A percentile compares a stretch with the other conserved stretches of the same genome.
Evolutionary conservation across 1,140 invertebrate genomes (phyloP).

Genomic region (Eulimnadia texana): DNA sequence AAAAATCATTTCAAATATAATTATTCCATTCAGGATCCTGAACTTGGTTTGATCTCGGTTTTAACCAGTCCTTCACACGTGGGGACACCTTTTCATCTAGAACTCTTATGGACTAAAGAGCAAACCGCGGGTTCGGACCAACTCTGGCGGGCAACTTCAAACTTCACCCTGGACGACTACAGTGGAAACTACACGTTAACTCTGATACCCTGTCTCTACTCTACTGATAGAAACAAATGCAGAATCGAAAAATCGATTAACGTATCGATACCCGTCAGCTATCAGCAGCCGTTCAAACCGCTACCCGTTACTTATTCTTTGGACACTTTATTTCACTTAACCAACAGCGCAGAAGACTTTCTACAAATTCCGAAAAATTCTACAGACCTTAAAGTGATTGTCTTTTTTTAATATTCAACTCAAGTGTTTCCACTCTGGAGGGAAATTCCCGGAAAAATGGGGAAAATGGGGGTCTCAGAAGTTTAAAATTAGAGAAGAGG

Average conservation of each 20-base stretch:
- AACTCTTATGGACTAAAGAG: slow-evolving; percentile 31
- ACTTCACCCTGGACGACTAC: slow-evolving; percentile 31
- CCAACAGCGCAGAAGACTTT: slow-evolving; percentile 29
- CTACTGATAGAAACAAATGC: slow-evolving; percentile 22
- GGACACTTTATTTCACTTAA: slow-evolving; percentile 28
- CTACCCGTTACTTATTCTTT: slow-evolving; percentile 33
- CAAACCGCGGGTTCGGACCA: slow-evolving; percentile 35
- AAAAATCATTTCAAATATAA: too few relatives aligned
- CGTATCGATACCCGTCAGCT: slow-evolving; percentile 33
- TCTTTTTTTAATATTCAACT: not conserved
- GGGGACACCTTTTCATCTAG: slow-evolving; percentile 31
- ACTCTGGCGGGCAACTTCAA: slow-evolving; percentile 33
- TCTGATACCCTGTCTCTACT: slow-evolving; percentile 30
- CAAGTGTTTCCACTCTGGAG: not conserved
- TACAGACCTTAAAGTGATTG: slow-evolving; percentile 4
- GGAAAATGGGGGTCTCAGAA: too few relatives aligned
- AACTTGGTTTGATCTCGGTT: too few relatives aligned
- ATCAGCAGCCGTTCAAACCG: slow-evolving; percentile 33
- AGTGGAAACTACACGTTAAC: slow-evolving; percentile 32
- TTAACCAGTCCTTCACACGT: too few relatives aligned
- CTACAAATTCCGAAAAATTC: slow-evolving; percentile 15
- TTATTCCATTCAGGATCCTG: too few relatives aligned
- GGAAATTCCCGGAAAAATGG: too few relatives aligned
- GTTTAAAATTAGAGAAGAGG: too few relatives aligned
- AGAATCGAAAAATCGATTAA: slow-evolving; percentile 27